These are phyloP conservation scores for Kryptolebias marmoratus DNA, from an alignment of 2,113 vertebrate species.

Conservation along the genomic window DNA sequence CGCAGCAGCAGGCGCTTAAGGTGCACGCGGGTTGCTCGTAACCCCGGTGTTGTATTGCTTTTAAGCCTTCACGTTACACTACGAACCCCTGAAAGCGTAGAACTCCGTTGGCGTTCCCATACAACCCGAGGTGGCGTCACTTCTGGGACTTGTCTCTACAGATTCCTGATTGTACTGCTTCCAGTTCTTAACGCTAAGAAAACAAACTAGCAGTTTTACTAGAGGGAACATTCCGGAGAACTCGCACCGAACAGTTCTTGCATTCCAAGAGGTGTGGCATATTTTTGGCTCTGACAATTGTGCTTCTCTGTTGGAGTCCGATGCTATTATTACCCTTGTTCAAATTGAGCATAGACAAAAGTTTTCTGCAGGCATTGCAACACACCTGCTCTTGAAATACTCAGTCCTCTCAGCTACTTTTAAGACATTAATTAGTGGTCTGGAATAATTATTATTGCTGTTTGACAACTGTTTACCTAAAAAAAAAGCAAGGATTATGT, in stretches of 20 bases:
- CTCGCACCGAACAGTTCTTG: slow-evolving; percentile 47
- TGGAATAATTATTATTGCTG: not conserved
- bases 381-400: not conserved
- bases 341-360: not conserved
- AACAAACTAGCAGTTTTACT: slow-evolving; percentile 32
- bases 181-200: slow-evolving; percentile 27
- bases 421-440: not conserved
- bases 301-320: slow-evolving; percentile 34
- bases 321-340: slow-evolving; percentile 26
- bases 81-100: slow-evolving; percentile 1
- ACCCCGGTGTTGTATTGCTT: not conserved
- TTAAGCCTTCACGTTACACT: slow-evolving; percentile 19
- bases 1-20: not conserved
- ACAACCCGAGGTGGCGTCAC: slow-evolving; percentile 13
- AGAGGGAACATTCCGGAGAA: slow-evolving; percentile 62
- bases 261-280: slow-evolving; percentile 54
- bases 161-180: slow-evolving; percentile 31
- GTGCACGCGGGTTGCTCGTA: too few species aligned
- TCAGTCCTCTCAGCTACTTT: not conserved
- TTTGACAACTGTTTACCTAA: slow-evolving; percentile 11
- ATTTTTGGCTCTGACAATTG: slow-evolving; percentile 45
- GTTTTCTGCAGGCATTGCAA: not conserved
- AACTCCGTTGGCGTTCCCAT: slow-evolving; percentile 2
- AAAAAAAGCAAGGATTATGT: not conserved
- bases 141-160: slow-evolving; percentile 54